These are phyloP conservation scores for Lethrus apterus DNA, from an alignment of 1,140 invertebrate species.

Conservation along the genomic window DNA sequence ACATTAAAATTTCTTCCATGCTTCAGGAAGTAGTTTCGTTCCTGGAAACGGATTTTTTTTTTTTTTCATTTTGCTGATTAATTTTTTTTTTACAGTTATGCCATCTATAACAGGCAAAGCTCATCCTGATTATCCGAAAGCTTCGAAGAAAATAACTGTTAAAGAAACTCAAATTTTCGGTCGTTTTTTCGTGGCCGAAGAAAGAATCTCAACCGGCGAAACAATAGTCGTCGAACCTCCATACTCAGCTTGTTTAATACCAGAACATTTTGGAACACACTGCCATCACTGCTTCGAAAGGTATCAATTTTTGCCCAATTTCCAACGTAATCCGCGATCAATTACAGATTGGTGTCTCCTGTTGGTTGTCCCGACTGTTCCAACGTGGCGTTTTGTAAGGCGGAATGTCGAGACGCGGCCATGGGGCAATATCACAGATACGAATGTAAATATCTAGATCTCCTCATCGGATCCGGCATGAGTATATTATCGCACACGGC, in stretches of 20 bases:
- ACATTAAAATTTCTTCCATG: too few relatives aligned
- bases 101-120: slow-evolving; percentile 30
- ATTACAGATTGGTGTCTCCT: slow-evolving; percentile 49
- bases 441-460: slow-evolving; percentile 71
- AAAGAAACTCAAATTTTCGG: slow-evolving; percentile 44
- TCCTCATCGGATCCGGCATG: slow-evolving; percentile 74
- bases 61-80: background rate
- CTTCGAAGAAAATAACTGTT: slow-evolving; percentile 44
- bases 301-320: slow-evolving; percentile 35
- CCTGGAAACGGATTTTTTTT: background rate
- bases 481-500: slow-evolving; percentile 69
- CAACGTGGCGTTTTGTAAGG: slow-evolving; percentile 67
- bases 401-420: slow-evolving; percentile 59
- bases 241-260: slow-evolving; percentile 63
- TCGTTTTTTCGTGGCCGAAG: slow-evolving; percentile 51
- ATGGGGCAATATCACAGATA: slow-evolving; percentile 65
- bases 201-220: slow-evolving; percentile 54
- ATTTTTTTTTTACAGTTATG: slow-evolving; percentile 13
- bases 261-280: slow-evolving; percentile 64
- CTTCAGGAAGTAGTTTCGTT: background rate
- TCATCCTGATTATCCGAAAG: slow-evolving; percentile 36
- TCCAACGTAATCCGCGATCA: too few relatives aligned
- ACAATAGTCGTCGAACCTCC: slow-evolving; percentile 65
- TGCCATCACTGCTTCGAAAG: slow-evolving; percentile 77
- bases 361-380: slow-evolving; percentile 70